phyloP scores from a whole-genome alignment of 2,113 vertebrate species.

The Crotalus horridus region DNA sequence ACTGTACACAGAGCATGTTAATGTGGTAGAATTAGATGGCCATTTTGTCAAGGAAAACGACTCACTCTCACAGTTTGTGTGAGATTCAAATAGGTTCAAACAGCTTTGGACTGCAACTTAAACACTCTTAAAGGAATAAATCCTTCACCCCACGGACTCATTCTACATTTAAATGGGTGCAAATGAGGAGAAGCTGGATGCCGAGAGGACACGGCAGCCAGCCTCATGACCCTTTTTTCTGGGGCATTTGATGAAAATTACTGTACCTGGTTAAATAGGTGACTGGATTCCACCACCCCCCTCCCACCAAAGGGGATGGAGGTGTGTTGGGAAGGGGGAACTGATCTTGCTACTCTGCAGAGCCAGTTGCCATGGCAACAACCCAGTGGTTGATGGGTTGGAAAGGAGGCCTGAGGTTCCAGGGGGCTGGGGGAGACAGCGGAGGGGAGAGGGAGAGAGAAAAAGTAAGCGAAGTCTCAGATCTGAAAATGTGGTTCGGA shows the following conservation, averaged over 20 bases:
- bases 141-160: neutral
- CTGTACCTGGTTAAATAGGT: neutral
- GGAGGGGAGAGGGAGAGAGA: slow-evolving; percentile 7
- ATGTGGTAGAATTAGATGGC: neutral
- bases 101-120: neutral
- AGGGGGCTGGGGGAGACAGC: slow-evolving; percentile 17
- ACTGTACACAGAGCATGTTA: neutral
- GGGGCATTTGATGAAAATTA: neutral
- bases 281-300: neutral
- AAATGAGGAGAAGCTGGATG: slow-evolving; percentile 43
- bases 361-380: slow-evolving; percentile 61
- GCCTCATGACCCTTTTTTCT: slow-evolving; percentile 39
- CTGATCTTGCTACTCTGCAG: slow-evolving; percentile 49
- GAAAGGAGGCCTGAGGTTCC: slow-evolving; percentile 17
- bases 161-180: neutral
- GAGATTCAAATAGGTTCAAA: neutral
- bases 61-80: neutral
- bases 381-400: slow-evolving; percentile 57
- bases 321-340: slow-evolving; percentile 41
- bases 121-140: neutral
- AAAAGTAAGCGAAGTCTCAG: neutral
- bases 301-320: slow-evolving; percentile 9
- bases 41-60: neutral
- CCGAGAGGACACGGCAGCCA: slow-evolving; percentile 53
- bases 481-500: neutral